Base-by-base conservation (phyloP, 2,888 invertebrate genomes). In the Trichopoda pennipes region DNA sequence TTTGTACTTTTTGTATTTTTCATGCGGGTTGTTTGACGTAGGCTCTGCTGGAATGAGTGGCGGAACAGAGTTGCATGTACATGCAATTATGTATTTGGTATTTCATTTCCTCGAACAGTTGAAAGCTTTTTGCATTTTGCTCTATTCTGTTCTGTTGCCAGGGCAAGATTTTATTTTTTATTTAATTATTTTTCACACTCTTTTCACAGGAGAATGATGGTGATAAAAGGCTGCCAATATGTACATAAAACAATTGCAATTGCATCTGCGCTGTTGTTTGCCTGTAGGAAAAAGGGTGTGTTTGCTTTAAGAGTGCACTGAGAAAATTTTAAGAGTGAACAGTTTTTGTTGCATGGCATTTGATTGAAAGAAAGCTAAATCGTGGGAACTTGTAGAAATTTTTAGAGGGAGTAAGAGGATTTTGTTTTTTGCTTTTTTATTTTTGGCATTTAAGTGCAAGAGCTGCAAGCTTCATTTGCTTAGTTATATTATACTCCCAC, bases 81-180 rank as follows among this genome's bases (percentile, higher is more conserved):
- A 53, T 56, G 49, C 16, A n/a, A 32, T 49, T 60, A 38, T 66
- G 53, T 66, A 17, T 68, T 42, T 55, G 32, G 53, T 16, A 58
- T 53, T 42, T 28, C n/a, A 1, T 61, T 68, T 58, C 35, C 73
- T 35, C 66, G 16, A 70, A 76, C 21, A 42, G 42, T 69, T 68
- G 74, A 7, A 58, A 74, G 53, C 21, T 74, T 77, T 6, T 47
- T 75, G 51, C 66, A 47, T 66, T 49, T 51, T 51, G 66, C 60
- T 66, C 75, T 60, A 60, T 66, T 66, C 75, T 60, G 66, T 75
- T 68, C 51, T 82, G 82, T 82, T 82, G 82, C 82, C 75, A 82
- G 68, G 82, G 79, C 51, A 55, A 82, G 61, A 56, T 76, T 61
- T 66, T 53, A 47, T 66, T 28, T 47, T 28, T 0, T 35, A 42